Evolutionary conservation across 2,113 vertebrate species (phyloP), one percentile per base, ranked within the genome.

Genomic region (Astur gentilis): DNA sequence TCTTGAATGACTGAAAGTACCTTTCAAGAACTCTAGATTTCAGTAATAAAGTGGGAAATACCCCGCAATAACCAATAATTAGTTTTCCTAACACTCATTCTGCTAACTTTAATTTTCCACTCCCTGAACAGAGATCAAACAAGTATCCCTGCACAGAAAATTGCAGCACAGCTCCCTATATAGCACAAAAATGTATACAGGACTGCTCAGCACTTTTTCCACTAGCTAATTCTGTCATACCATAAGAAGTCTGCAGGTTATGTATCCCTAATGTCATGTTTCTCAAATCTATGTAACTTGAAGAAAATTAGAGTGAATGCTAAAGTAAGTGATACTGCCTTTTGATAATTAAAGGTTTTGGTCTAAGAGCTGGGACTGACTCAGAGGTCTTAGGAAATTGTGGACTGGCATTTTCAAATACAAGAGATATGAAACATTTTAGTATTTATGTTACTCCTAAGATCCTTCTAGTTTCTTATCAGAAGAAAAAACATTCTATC

Each of bases 181-280:
- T 5, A 12, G 45, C 36, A 66, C 16, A 80, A 54, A 72, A 55
- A 61, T 0, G 0, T 45, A 29, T 16, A 38, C 17, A 65, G 19
- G 11, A 57, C 29, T 22, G 20, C 20, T 77, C 38, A 66, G 12
- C 4, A 7, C 3, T 52, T 88, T 84, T 83, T n/a, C 15, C 4
- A 3, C 54, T 75, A 45, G 19, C 4, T 73, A 50, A 49, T 62
- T 88, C n/a, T 71, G 15, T 54, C 49, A 22, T 9, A 45, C 1
- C 6, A 22, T 7, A 52, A 44, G 19, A 69, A 45, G 1, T 13
- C 26, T 58, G 7, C 25, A 89, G 18, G 16, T 14, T 2, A 0
- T 49, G 4, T 77, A 54, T n/a, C 40, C 27, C 52, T 82, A 57
- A 62, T 52, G 57, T 27, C 1, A 14, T 36, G 1, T 54, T 86